A percentile compares a stretch with the other conserved stretches of the same genome.
phyloP scores from a whole-genome alignment of 2,113 vertebrate genomes.

The Macrotus californicus region DNA sequence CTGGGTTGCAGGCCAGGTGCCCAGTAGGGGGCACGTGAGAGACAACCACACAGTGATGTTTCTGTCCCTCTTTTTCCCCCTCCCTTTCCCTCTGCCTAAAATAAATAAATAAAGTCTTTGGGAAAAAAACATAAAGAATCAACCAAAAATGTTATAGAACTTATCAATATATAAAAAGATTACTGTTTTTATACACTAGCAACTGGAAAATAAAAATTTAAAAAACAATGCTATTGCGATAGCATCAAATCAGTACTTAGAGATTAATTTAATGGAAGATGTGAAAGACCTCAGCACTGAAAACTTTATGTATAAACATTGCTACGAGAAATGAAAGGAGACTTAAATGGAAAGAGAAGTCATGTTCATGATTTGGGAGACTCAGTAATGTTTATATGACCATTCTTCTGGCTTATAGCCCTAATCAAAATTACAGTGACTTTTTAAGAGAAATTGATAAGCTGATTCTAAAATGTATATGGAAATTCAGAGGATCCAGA shows the following conservation, averaged over 20 bases:
- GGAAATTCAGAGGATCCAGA: background rate
- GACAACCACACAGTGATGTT: too few relatives aligned
- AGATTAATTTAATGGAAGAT: background rate
- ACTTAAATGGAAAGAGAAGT: background rate
- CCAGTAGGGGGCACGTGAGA: too few relatives aligned
- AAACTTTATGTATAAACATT: constrained; percentile 2
- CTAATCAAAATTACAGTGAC: background rate
- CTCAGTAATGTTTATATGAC: background rate
- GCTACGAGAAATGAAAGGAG: background rate
- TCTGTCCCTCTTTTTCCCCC: too few relatives aligned
- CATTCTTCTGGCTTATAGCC: background rate
- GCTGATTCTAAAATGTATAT: constrained; percentile 6
- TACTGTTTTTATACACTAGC: background rate
- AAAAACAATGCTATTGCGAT: background rate
- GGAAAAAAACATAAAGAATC: background rate
- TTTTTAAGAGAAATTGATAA: background rate
- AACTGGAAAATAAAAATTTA: background rate
- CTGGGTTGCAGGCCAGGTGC: too few relatives aligned
- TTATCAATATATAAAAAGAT: background rate
- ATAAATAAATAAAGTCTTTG: too few relatives aligned
- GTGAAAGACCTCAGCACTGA: background rate
- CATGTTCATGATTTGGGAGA: background rate
- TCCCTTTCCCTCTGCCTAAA: too few relatives aligned
- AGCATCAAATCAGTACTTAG: background rate
- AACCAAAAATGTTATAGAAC: background rate